A percentile compares a stretch with the other conserved stretches of the same genome.
Evolutionary conservation across 2,888 invertebrate genomes (phyloP).

Genomic region (Holacanthella duospinosa): DNA sequence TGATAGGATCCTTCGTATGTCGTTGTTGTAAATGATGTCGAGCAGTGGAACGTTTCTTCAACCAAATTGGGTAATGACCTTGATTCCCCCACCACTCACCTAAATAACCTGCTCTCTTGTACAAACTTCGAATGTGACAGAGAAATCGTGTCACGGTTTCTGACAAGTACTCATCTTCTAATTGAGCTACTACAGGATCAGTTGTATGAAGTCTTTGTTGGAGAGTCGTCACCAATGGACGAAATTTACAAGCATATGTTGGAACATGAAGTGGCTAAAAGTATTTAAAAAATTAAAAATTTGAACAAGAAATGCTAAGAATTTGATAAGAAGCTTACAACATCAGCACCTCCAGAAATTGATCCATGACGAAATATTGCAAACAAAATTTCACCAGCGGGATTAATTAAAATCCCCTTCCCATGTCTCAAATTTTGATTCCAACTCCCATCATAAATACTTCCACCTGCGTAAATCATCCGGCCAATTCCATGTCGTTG

Average conservation of each 20-base stretch:
- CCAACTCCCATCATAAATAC: conserved; percentile 33
- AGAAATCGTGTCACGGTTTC: neutral
- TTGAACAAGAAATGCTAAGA: neutral
- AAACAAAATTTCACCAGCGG: conserved; percentile 26
- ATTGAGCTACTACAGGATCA: conserved; percentile 13
- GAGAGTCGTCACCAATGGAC: conserved; percentile 17
- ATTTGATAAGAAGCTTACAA: neutral
- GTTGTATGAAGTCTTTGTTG: conserved; percentile 2
- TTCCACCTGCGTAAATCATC: conserved; percentile 32
- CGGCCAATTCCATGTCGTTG: conserved; percentile 31
- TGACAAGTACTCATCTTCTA: neutral
- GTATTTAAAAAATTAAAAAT: neutral
- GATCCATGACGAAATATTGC: conserved; percentile 19
- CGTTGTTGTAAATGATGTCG: neutral
- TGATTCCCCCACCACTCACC: conserved; percentile 28
- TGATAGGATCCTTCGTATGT: neutral
- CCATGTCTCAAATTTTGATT: neutral
- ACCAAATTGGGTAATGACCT: conserved; percentile 22
- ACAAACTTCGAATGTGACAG: conserved; percentile 16
- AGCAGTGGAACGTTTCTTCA: conserved; percentile 12
- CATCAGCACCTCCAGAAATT: conserved; percentile 20
- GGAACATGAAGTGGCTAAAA: conserved; percentile 23
- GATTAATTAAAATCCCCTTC: conserved; percentile 29
- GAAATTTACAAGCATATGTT: conserved; percentile 27
- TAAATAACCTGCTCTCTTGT: conserved; percentile 27